These are phyloP conservation scores for Actinia tenebrosa DNA, from an alignment of 64 coral and sea anemone species.

Conservation along the genomic window DNA sequence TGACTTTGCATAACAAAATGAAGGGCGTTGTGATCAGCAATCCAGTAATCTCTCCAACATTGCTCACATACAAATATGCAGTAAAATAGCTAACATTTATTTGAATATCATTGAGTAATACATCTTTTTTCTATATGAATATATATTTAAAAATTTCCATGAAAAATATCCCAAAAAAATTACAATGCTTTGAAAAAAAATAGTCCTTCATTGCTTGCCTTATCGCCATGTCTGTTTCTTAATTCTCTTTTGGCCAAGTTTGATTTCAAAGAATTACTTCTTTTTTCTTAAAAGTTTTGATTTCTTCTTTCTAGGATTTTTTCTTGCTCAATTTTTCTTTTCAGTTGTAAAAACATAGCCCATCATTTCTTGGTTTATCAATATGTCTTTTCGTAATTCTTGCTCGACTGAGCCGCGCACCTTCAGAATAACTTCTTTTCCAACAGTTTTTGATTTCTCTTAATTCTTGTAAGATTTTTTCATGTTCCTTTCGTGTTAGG, in stretches of 20 bases:
- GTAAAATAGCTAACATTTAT: not conserved
- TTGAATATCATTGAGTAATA: no score
- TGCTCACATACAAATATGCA: not conserved
- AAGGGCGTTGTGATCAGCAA: no score
- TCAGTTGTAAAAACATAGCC: no score
- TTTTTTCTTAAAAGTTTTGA: not conserved
- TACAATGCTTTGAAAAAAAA: no score
- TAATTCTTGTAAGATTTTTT: not conserved
- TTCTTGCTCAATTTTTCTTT: not conserved
- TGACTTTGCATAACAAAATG: no score
- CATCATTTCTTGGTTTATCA: no score
- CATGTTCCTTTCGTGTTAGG: not conserved
- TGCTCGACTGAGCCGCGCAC: no score
- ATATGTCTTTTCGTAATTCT: no score
- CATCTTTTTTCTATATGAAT: no score
- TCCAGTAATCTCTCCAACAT: no score
- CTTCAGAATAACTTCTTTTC: not conserved
- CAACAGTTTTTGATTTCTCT: not conserved
- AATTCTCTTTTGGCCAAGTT: not conserved
- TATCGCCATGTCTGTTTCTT: not conserved
- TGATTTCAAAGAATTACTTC: not conserved
- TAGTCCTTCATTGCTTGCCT: not conserved
- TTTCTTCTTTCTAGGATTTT: not conserved
- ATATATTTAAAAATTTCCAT: no score
- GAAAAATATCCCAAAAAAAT: no score